Evolutionary conservation across 2,888 invertebrate species (phyloP).

Genomic region (Camponotus fellah): DNA sequence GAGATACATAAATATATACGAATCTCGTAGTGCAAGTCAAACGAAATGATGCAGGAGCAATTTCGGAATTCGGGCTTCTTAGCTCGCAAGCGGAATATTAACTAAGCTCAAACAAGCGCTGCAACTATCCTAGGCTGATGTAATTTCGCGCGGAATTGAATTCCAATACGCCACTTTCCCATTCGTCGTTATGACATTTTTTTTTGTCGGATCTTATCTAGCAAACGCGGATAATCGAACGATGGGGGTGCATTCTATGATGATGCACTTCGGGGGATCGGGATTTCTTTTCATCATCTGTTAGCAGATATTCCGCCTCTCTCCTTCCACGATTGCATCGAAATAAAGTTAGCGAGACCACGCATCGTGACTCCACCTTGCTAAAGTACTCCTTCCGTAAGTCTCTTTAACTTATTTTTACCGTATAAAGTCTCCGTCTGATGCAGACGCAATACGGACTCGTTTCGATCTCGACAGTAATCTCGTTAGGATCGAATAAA

Average conservation of each 20-base stretch:
- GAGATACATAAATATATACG: constrained; percentile 3
- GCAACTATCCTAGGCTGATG: constrained; percentile 14
- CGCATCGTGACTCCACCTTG: constrained; percentile 21
- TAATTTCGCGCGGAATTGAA: constrained; percentile 47
- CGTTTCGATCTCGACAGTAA: constrained; percentile 55
- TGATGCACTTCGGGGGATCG: constrained; percentile 32
- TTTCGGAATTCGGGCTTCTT: constrained; percentile 29
- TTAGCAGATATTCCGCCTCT: constrained; percentile 62
- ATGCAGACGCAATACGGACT: constrained; percentile 50
- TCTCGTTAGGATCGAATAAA: constrained; percentile 59
- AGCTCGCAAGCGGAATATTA: constrained; percentile 23
- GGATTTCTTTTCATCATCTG: constrained; percentile 48
- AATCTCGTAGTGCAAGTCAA: constrained; percentile 8
- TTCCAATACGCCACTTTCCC: constrained; percentile 39
- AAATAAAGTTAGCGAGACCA: constrained; percentile 76
- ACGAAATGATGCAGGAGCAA: constrained; percentile 17
- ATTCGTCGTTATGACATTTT: neutral
- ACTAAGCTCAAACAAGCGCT: constrained; percentile 32
- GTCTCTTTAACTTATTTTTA: constrained; percentile 55
- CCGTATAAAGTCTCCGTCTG: constrained; percentile 51
- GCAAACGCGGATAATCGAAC: constrained; percentile 44
- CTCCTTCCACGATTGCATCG: constrained; percentile 64
- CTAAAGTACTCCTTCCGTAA: constrained; percentile 21
- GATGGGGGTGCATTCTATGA: constrained; percentile 41
- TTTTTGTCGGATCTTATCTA: constrained; percentile 4